Evolutionary conservation across 37 sponge, comb jelly and placozoan species (phyloP).

Genomic region (Sycon ciliatum): DNA sequence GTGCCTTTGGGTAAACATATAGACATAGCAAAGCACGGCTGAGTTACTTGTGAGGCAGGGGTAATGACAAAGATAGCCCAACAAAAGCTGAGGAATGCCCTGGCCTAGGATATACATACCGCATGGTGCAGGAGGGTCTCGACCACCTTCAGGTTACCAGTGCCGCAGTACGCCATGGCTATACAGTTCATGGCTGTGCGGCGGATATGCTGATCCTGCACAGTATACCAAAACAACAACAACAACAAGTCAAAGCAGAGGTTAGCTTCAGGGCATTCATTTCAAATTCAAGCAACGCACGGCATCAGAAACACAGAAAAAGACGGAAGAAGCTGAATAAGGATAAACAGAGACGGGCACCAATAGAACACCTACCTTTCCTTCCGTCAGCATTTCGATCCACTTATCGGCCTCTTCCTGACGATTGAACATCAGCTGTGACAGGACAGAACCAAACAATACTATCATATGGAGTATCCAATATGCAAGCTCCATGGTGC

Average conservation of each 20-base stretch:
- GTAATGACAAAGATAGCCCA: no score
- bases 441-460: no score
- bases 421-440: slow-evolving; percentile 71
- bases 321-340: background rate
- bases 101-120: slow-evolving; percentile 32
- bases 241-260: background rate
- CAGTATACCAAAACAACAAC: background rate
- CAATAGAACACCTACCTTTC: slow-evolving; percentile 43
- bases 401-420: slow-evolving; percentile 79
- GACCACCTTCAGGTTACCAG: slow-evolving; percentile 84
- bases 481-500: no score
- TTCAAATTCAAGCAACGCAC: background rate
- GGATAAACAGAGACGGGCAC: background rate
- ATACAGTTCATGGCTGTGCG: slow-evolving; percentile 80
- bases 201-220: slow-evolving; percentile 73
- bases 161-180: slow-evolving; percentile 95
- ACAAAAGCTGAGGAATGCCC: no score
- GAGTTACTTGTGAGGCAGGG: no score
- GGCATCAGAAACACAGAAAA: background rate
- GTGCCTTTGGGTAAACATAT: no score
- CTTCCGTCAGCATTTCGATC: slow-evolving; percentile 62
- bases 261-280: background rate
- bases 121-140: slow-evolving; percentile 79
- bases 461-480: no score
- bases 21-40: no score